Base-by-base conservation (phyloP, 2,888 invertebrate genomes). In the Coenonympha arcania region DNA sequence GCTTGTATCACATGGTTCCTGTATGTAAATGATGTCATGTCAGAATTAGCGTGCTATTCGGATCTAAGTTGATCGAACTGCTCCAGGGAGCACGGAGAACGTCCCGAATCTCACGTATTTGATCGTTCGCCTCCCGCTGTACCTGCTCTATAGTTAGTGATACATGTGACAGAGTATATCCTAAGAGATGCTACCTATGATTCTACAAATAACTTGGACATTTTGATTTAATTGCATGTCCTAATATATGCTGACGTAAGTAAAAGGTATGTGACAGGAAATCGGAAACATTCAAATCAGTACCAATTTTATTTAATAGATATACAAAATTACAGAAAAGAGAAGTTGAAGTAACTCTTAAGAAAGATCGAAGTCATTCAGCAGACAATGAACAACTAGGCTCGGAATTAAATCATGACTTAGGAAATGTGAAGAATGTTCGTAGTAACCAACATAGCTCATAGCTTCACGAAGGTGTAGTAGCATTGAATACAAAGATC, bases 51-150 rank as follows among this genome's bases (percentile, higher is more conserved):
- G 24, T 26, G 48, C 36, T 43, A 48, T 52, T 52, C 40, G 61
- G 60, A 56, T 55, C 54, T 59, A 53, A 60, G 60, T 57, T 51
- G 58, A 54, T 52, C 59, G 55, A 48, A 56, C 60, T 59, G 59
- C 62, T 66, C 69, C 72, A 71, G 60, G 66, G 64, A 61, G 61
- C 59, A 51, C 60, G 57, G 61, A 64, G 73, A 71, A 68, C 76
- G 74, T 69, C 65, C 71, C 76, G 71, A 77, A 79, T 79, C 76
- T 79, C 79, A 83, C 79, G 82, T 80, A 82, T 83, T 81, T 76
- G 75, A 77, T 77, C 77, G 67, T 68, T 71, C 64, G 71, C 69
- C 75, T 36, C 36, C 31, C 65, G 67, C 68, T 70, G 67, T 66
- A 70, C 63, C 57, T 59, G 63, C 36, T 45, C 63, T 66, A 66